phyloP scores from a whole-genome alignment of 2,797 vertebrate species.

The Sandelia bainsii region DNA sequence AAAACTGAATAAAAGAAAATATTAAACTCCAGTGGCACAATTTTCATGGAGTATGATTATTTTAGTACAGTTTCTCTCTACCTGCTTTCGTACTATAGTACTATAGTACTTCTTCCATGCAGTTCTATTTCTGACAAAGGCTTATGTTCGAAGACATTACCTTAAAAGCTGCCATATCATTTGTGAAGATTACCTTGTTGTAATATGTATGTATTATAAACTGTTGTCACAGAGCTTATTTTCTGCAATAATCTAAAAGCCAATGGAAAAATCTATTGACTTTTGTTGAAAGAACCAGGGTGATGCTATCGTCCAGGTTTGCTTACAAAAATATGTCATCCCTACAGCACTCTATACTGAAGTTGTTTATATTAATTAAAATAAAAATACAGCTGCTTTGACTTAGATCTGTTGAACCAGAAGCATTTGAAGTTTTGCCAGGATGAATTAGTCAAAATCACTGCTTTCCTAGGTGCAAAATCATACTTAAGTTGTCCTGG shows the following conservation, averaged over 20 bases:
- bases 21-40: constrained; percentile 36
- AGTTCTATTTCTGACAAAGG: constrained; percentile 74
- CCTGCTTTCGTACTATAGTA: constrained; percentile 41
- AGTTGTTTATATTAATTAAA: too few species aligned
- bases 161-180: constrained; percentile 66
- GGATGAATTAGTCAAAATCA: not conserved
- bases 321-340: too few species aligned
- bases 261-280: too few species aligned
- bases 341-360: too few species aligned
- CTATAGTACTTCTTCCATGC: constrained; percentile 53
- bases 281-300: too few species aligned
- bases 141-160: constrained; percentile 78
- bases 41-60: constrained; percentile 50
- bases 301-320: too few species aligned
- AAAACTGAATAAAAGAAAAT: constrained; percentile 38
- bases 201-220: too few species aligned
- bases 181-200: too few species aligned
- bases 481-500: not conserved
- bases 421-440: not conserved
- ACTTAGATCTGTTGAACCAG: not conserved
- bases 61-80: constrained; percentile 39
- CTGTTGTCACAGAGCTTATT: too few species aligned
- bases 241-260: too few species aligned
- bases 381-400: too few species aligned
- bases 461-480: not conserved